Evolutionary conservation across 2,797 vertebrate species (phyloP).

Genomic region (Stomatorhinus walkeri): DNA sequence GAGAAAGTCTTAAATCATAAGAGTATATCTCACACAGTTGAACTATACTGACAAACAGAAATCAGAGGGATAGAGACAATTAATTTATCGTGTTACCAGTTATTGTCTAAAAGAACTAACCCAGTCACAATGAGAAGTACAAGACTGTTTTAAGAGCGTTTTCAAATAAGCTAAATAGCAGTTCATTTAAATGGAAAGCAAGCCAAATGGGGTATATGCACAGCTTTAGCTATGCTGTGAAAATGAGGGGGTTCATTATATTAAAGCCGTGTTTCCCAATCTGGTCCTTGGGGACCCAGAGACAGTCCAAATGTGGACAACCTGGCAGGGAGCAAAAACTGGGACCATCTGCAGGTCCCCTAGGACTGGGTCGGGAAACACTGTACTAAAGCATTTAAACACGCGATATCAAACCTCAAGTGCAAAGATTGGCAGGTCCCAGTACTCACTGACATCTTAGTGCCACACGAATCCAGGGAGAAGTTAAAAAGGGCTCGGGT

Average conservation of each 20-base stretch:
- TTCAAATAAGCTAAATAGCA: background rate
- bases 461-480: slow-evolving; percentile 52
- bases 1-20: background rate
- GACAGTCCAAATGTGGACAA: background rate
- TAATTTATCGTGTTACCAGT: background rate
- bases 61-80: background rate
- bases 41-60: background rate
- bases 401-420: background rate
- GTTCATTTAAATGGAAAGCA: background rate
- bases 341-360: background rate
- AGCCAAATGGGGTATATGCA: background rate
- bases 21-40: background rate
- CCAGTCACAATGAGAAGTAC: background rate
- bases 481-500: slow-evolving; percentile 52
- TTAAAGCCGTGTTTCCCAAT: background rate
- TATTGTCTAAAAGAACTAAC: background rate
- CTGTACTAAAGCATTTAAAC: background rate
- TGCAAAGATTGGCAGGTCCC: background rate
- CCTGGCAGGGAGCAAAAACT: background rate
- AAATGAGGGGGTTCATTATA: background rate
- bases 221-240: background rate
- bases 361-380: background rate
- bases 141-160: background rate
- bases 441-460: slow-evolving; percentile 45
- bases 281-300: background rate